phyloP scores from a whole-genome alignment of 2,797 vertebrate species.

The Sebastes miniatus region DNA sequence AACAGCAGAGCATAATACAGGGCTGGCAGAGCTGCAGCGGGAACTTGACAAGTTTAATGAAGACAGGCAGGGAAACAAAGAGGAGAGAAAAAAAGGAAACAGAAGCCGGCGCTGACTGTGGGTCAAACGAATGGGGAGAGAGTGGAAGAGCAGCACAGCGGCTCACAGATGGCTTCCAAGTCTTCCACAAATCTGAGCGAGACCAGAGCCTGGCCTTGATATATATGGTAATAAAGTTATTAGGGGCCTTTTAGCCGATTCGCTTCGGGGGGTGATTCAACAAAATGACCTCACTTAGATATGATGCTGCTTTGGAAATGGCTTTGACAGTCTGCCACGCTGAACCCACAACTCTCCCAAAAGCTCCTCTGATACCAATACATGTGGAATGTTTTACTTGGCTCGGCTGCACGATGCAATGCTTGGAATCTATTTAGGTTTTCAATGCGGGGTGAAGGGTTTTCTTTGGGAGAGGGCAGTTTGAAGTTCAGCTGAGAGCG shows the following conservation, averaged over 20 bases:
- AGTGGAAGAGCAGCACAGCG: constrained; percentile 15
- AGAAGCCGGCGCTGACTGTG: constrained; percentile 34
- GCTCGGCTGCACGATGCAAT: constrained; percentile 21
- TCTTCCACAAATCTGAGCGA: constrained; percentile 20
- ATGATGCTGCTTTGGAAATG: constrained; percentile 50
- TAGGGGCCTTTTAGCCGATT: constrained; percentile 36
- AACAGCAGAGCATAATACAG: constrained; percentile 58
- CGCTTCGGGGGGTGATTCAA: constrained; percentile 47
- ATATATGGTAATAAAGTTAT: constrained; percentile 67
- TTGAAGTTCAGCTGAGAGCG: constrained; percentile 24
- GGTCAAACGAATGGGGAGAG: constrained; percentile 52
- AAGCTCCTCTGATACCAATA: constrained; percentile 40
- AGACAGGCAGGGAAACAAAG: constrained; percentile 71
- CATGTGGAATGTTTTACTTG: constrained; percentile 64
- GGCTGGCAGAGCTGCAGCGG: constrained; percentile 53
- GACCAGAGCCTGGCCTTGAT: constrained; percentile 47
- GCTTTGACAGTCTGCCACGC: constrained; percentile 33
- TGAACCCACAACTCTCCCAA: constrained; percentile 34
- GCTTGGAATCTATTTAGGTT: constrained; percentile 50
- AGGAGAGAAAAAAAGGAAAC: constrained; percentile 23
- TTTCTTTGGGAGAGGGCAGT: constrained; percentile 37
- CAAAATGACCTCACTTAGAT: constrained; percentile 60
- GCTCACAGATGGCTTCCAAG: constrained; percentile 43
- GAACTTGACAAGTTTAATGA: constrained; percentile 74
- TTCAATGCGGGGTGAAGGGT: constrained; percentile 23